A percentile compares a stretch with the other conserved stretches of the same genome.
These are phyloP conservation scores for Lordiphosa clarofinis DNA, from an alignment of 1,140 invertebrate genomes.

Conservation along the genomic window DNA sequence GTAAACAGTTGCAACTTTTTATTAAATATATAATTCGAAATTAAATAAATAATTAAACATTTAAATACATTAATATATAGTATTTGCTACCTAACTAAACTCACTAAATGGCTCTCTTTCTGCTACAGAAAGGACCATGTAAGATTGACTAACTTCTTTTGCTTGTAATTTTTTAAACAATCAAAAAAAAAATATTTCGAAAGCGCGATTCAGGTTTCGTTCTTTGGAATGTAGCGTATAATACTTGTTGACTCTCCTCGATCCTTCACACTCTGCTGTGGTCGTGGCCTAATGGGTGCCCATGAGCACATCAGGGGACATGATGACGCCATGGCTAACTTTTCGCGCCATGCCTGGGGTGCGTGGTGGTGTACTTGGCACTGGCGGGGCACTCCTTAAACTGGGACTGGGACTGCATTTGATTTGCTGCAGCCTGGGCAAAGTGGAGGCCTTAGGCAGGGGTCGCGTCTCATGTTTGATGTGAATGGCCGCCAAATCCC, in stretches of 20 bases:
- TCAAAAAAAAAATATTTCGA: constrained; percentile 3
- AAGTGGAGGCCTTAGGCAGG: constrained; percentile 37
- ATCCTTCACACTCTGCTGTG: neutral
- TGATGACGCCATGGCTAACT: constrained; percentile 47
- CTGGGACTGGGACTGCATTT: constrained; percentile 48
- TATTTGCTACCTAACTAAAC: constrained; percentile 7
- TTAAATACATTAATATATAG: neutral
- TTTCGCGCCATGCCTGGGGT: constrained; percentile 38
- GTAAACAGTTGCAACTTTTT: constrained; percentile 4
- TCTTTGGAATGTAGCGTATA: constrained; percentile 10
- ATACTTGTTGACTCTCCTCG: constrained; percentile 3
- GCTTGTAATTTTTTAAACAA: neutral
- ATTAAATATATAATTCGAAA: neutral
- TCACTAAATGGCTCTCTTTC: constrained; percentile 21
- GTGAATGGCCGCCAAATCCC: constrained; percentile 55
- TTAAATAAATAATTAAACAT: constrained; percentile 2
- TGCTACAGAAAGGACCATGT: constrained; percentile 29
- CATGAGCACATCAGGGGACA: constrained; percentile 59
- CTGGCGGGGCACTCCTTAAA: constrained; percentile 53
- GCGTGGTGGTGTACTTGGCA: constrained; percentile 41
- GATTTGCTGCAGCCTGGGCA: constrained; percentile 40
- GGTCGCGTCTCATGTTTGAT: constrained; percentile 59
- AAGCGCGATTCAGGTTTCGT: constrained; percentile 2
- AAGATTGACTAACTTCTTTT: constrained; percentile 28
- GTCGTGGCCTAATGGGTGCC: constrained; percentile 15